Conservation (phyloP, 2,888 invertebrate genomes). For the Drosophila borealis region DNA sequence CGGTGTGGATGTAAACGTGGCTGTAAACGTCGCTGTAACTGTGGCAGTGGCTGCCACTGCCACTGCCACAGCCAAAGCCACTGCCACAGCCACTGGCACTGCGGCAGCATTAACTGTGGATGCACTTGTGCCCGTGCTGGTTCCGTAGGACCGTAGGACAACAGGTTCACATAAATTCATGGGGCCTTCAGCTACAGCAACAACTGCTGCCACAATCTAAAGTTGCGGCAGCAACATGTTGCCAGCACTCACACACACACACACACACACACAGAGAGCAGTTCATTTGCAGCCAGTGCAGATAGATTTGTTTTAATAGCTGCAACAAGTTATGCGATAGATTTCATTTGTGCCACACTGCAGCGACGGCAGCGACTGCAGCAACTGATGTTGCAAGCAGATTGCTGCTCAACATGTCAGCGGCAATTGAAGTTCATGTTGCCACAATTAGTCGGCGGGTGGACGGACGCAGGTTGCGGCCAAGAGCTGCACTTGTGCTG, state of each 20-base stretch:
- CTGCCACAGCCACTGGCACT: not conserved
- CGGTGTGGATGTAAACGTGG: conserved; percentile 49
- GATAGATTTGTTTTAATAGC: conserved; percentile 70
- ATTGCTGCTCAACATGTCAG: conserved; percentile 57
- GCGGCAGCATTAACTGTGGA: conserved; percentile 17
- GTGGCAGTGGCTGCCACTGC: conserved; percentile 33
- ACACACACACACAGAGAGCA: conserved; percentile 15
- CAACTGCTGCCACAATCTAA: conserved; percentile 21
- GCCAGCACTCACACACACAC: conserved; percentile 27
- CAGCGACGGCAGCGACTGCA: conserved; percentile 4
- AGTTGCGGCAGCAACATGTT: conserved; percentile 57
- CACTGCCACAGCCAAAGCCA: too few species aligned
- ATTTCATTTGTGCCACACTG: conserved; percentile 59
- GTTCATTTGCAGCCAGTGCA: conserved; percentile 60
- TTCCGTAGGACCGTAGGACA: conserved; percentile 25
- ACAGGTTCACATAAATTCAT: conserved; percentile 60
- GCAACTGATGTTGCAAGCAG: conserved; percentile 45
- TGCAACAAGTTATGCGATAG: conserved; percentile 58
- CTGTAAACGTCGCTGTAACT: conserved; percentile 43
- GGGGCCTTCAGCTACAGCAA: conserved; percentile 26
- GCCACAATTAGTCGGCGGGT: conserved; percentile 52
- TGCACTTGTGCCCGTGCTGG: conserved; percentile 24
- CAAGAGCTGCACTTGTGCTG: not conserved
- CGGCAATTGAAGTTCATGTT: conserved; percentile 64
- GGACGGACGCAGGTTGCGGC: not conserved